Conservation (phyloP, 2,888 invertebrate species). For the Trachelus troglodyta region DNA sequence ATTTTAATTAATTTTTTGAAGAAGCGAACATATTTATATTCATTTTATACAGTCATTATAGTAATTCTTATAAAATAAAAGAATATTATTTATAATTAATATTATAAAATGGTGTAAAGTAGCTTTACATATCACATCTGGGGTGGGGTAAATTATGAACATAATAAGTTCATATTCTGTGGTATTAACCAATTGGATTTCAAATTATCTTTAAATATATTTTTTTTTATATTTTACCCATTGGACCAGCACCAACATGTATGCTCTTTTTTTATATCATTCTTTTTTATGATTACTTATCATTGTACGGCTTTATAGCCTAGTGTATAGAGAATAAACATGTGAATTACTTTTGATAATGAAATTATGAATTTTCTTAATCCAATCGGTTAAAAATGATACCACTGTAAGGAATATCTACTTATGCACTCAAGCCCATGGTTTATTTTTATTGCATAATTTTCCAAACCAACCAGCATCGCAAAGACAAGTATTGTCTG, state of each 20-base stretch:
- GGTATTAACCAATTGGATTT: background rate
- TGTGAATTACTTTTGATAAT: slow-evolving; percentile 1
- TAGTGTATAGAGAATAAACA: background rate
- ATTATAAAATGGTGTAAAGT: slow-evolving; percentile 61
- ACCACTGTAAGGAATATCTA: slow-evolving; percentile 15
- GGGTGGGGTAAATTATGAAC: slow-evolving; percentile 51
- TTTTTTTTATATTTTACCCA: slow-evolving; percentile 3
- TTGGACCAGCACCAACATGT: background rate
- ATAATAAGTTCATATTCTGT: slow-evolving; percentile 9
- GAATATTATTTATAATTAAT: slow-evolving; percentile 54
- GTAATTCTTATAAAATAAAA: slow-evolving; percentile 55
- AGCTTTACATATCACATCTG: slow-evolving; percentile 66
- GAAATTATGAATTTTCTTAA: background rate
- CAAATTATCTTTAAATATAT: slow-evolving; percentile 5
- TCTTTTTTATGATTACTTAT: background rate
- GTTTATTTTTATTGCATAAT: slow-evolving; percentile 81
- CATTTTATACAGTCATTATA: slow-evolving; percentile 53
- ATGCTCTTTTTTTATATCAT: background rate
- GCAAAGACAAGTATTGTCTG: slow-evolving; percentile 80
- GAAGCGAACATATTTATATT: slow-evolving; percentile 32
- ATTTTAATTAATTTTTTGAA: background rate
- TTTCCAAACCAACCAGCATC: slow-evolving; percentile 86
- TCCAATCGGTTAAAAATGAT: slow-evolving; percentile 30
- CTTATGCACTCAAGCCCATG: slow-evolving; percentile 57
- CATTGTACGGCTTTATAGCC: background rate